Evolutionary conservation across 2,113 vertebrate species (phyloP).

Genomic region (Apeltes quadracus): DNA sequence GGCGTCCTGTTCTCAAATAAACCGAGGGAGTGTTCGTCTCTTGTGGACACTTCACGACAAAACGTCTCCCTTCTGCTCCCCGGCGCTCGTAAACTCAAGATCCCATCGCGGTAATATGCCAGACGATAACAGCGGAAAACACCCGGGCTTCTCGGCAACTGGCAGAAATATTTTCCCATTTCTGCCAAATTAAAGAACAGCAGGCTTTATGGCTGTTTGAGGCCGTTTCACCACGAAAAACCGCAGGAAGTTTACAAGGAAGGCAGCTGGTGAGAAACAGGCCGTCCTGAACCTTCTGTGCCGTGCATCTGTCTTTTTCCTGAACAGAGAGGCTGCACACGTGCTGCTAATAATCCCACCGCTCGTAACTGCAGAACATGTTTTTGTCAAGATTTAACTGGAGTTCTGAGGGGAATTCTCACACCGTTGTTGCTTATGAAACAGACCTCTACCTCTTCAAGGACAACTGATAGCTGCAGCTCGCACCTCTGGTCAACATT

Average conservation of each 20-base stretch:
- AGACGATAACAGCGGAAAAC: conserved; percentile 2
- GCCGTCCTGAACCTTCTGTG: conserved; percentile 32
- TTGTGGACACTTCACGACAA: conserved; percentile 6
- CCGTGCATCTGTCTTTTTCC: conserved; percentile 34
- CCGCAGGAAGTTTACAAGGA: conserved; percentile 61
- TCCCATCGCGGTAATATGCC: conserved; percentile 19
- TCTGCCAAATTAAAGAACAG: conserved; percentile 50
- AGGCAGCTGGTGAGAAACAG: conserved; percentile 56
- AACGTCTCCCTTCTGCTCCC: not conserved
- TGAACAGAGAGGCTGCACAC: not conserved
- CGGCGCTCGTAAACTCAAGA: not conserved
- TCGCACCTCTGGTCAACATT: not conserved
- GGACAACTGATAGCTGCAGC: not conserved
- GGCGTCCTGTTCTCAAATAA: not conserved
- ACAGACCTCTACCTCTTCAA: not conserved
- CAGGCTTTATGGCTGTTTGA: conserved; percentile 42
- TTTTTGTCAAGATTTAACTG: not conserved
- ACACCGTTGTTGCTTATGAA: not conserved
- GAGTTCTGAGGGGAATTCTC: not conserved
- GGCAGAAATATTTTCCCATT: conserved; percentile 37
- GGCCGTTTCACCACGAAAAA: conserved; percentile 28
- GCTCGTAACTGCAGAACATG: not conserved
- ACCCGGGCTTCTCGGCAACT: conserved; percentile 13
- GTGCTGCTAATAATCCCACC: conserved; percentile 3
- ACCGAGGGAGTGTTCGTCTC: not conserved